Base-by-base conservation (phyloP, 2,888 invertebrate genomes). In the Nomada flava region DNA sequence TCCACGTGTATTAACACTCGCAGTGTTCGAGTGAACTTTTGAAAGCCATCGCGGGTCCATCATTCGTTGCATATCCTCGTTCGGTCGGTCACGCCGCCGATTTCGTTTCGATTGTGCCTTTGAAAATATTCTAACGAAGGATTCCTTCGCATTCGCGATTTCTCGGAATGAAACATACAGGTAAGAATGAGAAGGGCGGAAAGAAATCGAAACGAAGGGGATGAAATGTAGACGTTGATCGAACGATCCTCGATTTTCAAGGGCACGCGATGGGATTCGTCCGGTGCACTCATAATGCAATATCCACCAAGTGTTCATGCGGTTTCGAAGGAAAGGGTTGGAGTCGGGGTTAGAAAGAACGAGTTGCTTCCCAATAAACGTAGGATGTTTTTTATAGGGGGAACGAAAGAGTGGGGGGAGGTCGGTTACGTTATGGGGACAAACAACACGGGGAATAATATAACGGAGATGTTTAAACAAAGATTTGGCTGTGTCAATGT, bases 221-320 rank as follows among this genome's bases (percentile, higher is more conserved):
- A 26, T 9, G 18, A 29, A 36, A 23, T 10, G 36, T 13, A 26
- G 36, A 57, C 29, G 63, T 60, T 52, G 72, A 60, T 36, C 83
- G 55, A 55, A 53, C 74, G 75, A 75, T 52, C 60, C 55, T 73
- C 72, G 68, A 70, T 63, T 57, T 47, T 64, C 44, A 59, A 63
- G 53, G 76, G 53, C 73, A 76, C 87, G 76, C 79, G 73, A 76
- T 55, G 76, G 72, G 76, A 71, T 65, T 86, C 87, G 88, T 88
- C 87, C 88, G 87, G 83, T 79, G 64, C 85, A 74, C 86, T 77
- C 60, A 79, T 81, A 72, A 76, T 71, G 87, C 80, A 85, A 88
- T 88, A 92, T 92, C 92, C 92, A 92, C 92, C 91, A 92, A 91
- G 92, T 92, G 92, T 92, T 92, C 92, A 73, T 86, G 42, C 87